phyloP scores from a whole-genome alignment of 1,140 invertebrate species.

The Musca vetustissima region DNA sequence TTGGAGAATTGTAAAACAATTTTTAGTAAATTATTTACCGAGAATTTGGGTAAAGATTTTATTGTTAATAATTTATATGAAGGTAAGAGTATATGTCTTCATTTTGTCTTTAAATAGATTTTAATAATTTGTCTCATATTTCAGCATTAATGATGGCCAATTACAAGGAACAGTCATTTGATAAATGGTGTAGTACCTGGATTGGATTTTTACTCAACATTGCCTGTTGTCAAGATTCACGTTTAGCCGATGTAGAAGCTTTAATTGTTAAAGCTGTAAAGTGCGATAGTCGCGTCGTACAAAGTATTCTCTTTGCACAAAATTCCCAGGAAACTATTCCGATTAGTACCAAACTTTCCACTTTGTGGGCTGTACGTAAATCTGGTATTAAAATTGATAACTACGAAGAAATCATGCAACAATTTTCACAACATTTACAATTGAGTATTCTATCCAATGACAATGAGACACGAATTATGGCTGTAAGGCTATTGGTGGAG shows the following conservation, averaged over 20 bases:
- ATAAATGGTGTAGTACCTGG: constrained; percentile 38
- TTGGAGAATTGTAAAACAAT: constrained; percentile 38
- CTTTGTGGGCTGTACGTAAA: constrained; percentile 37
- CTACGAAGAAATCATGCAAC: constrained; percentile 29
- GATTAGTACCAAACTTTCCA: constrained; percentile 40
- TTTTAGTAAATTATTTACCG: constrained; percentile 36
- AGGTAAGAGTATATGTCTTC: constrained; percentile 31
- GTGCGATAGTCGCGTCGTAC: constrained; percentile 31
- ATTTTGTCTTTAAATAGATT: not conserved
- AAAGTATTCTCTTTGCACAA: constrained; percentile 23
- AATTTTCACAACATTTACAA: constrained; percentile 26
- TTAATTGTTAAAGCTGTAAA: constrained; percentile 41
- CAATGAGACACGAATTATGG: constrained; percentile 57
- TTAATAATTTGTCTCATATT: not conserved
- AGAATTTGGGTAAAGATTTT: constrained; percentile 39
- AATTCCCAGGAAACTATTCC: constrained; percentile 24
- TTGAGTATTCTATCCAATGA: constrained; percentile 34
- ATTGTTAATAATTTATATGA: constrained; percentile 42
- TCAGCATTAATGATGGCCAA: constrained; percentile 9
- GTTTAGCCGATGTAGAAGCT: constrained; percentile 33
- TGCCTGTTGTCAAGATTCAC: constrained; percentile 24
- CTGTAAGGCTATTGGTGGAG: constrained; percentile 72
- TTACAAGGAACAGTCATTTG: constrained; percentile 30
- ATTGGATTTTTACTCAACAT: constrained; percentile 29
- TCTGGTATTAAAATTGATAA: constrained; percentile 29